Evolutionary conservation across 1,140 invertebrate species (phyloP).

Genomic region (Zaprionus africanus): DNA sequence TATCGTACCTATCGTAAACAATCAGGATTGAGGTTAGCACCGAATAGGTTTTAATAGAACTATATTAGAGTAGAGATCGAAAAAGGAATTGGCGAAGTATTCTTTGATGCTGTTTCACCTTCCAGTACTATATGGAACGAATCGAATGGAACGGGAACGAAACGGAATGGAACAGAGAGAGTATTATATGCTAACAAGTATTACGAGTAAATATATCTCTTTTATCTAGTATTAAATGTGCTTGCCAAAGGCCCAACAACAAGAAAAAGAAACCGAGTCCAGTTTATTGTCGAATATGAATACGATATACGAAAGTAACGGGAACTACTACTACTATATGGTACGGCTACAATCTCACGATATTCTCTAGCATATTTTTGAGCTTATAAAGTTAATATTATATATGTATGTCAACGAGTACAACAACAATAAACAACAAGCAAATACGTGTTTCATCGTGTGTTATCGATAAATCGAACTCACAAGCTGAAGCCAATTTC

Average conservation of each 20-base stretch:
- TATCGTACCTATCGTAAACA: conserved; percentile 4
- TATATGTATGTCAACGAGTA: background rate
- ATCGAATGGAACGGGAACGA: background rate
- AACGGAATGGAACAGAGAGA: background rate
- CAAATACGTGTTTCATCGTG: conserved; percentile 12
- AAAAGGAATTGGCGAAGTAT: background rate
- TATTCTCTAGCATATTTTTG: conserved; percentile 6
- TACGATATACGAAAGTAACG: background rate
- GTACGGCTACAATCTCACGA: background rate
- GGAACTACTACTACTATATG: background rate
- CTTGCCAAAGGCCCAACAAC: conserved; percentile 3
- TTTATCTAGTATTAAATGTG: conserved; percentile 1
- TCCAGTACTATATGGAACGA: conserved; percentile 9
- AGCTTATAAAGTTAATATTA: conserved; percentile 9
- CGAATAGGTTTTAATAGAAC: background rate
- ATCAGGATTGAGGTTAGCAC: conserved; percentile 22
- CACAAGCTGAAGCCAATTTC: background rate
- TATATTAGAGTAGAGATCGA: too few relatives aligned
- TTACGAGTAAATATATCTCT: conserved; percentile 6
- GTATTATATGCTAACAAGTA: conserved; percentile 3
- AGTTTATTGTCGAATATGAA: background rate
- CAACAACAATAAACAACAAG: background rate
- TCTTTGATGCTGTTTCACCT: conserved; percentile 9
- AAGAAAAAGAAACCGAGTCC: background rate
- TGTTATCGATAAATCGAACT: conserved; percentile 5